A percentile compares a stretch with the other conserved stretches of the same genome.
These are phyloP conservation scores for Vombatus ursinus DNA, from an alignment of 2,113 vertebrate species.

Conservation along the genomic window DNA sequence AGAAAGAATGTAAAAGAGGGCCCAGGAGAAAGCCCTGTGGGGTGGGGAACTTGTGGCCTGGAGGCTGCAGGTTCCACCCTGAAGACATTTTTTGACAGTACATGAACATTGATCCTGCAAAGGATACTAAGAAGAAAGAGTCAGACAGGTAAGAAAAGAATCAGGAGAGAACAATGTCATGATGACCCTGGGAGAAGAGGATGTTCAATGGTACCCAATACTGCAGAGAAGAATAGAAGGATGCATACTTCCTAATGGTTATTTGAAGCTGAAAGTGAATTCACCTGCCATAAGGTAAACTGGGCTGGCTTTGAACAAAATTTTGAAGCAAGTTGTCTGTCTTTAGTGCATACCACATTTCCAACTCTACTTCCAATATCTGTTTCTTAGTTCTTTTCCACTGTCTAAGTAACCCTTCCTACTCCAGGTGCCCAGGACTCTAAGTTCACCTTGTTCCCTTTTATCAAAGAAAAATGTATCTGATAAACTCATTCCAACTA, in stretches of 20 bases:
- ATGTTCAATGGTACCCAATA: no score
- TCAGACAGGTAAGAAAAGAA: no score
- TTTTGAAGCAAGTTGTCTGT: not conserved
- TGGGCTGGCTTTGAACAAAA: not conserved
- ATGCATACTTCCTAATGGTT: not conserved
- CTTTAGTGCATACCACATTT: not conserved
- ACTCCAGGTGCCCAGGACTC: not conserved
- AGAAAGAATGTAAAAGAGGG: no score
- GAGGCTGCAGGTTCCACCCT: no score
- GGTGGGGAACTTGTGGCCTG: no score
- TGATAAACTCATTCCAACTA: not conserved
- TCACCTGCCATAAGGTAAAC: not conserved
- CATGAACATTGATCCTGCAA: no score
- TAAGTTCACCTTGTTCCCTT: not conserved
- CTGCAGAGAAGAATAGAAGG: not conserved
- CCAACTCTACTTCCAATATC: not conserved
- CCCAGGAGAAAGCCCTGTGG: no score
- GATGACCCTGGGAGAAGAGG: no score
- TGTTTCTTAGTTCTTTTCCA: not conserved
- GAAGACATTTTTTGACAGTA: no score
- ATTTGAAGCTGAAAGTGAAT: not conserved
- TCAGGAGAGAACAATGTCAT: no score
- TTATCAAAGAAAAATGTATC: not conserved
- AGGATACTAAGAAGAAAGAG: no score
- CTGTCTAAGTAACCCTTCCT: not conserved